Conservation (phyloP, 2,797 vertebrate genomes). For the Artibeus lituratus region DNA sequence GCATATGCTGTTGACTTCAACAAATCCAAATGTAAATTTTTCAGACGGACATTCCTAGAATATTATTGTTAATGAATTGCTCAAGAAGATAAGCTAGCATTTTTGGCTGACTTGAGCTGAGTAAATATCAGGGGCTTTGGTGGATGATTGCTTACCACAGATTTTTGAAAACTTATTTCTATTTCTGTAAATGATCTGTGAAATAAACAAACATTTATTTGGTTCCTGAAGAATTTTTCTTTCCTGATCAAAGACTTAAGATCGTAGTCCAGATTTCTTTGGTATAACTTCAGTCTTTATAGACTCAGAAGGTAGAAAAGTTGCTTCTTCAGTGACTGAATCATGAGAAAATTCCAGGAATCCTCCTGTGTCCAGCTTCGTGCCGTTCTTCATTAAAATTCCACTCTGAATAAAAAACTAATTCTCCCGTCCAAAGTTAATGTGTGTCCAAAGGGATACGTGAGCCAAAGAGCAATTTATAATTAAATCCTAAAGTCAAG, state of each 20-base stretch:
- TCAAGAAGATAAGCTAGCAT: background rate
- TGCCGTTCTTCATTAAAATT: slow-evolving; percentile 48
- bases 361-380: slow-evolving; percentile 25
- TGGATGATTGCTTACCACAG: background rate
- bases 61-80: slow-evolving; percentile 20
- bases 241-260: background rate
- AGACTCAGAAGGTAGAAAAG: slow-evolving; percentile 30
- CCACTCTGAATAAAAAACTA: slow-evolving; percentile 41
- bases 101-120: slow-evolving; percentile 1
- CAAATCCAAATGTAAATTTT: background rate
- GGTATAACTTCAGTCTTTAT: slow-evolving; percentile 20
- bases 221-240: background rate
- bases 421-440: slow-evolving; percentile 34
- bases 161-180: background rate
- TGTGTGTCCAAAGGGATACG: slow-evolving; percentile 47
- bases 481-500: slow-evolving; percentile 57
- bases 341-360: slow-evolving; percentile 40
- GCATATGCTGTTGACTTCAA: background rate
- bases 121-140: background rate
- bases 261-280: background rate
- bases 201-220: background rate
- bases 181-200: background rate
- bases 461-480: slow-evolving; percentile 10
- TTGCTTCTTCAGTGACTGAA: slow-evolving; percentile 43
- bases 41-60: background rate